A percentile compares a stretch with the other conserved stretches of the same genome.
Conservation (phyloP, 2,797 vertebrate species). For the Dicrostonyx torquatus region DNA sequence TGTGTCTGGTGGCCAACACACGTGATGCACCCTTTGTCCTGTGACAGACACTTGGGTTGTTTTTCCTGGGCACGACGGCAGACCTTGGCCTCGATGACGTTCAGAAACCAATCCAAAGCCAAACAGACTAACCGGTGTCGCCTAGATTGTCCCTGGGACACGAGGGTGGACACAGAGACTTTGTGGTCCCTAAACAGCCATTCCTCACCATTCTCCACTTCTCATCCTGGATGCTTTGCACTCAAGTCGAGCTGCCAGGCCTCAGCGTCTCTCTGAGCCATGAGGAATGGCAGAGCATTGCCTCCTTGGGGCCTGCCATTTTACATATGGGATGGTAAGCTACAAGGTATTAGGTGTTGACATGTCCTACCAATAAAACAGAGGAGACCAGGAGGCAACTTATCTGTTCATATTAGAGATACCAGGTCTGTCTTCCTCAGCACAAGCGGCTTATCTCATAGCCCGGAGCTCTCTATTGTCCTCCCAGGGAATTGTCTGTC, state of each 20-base stretch:
- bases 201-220: background rate
- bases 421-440: accelerated
- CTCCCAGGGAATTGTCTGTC: accelerated
- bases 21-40: accelerated
- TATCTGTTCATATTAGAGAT: background rate
- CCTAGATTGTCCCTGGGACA: accelerated
- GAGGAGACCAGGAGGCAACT: background rate
- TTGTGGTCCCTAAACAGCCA: accelerated
- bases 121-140: accelerated
- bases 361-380: accelerated
- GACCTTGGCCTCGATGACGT: accelerated
- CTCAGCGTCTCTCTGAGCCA: too few relatives aligned
- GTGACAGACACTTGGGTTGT: accelerated
- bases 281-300: accelerated
- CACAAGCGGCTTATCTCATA: background rate
- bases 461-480: background rate
- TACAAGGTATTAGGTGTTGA: accelerated
- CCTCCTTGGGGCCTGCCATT: accelerated
- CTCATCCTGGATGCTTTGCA: background rate
- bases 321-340: accelerated
- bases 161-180: accelerated
- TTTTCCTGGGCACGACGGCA: background rate
- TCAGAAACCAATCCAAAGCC: background rate
- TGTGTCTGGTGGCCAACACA: accelerated
- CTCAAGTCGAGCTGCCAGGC: too few relatives aligned